Base-by-base conservation (phyloP, 1,140 invertebrate species). In the Drosophila azteca region DNA sequence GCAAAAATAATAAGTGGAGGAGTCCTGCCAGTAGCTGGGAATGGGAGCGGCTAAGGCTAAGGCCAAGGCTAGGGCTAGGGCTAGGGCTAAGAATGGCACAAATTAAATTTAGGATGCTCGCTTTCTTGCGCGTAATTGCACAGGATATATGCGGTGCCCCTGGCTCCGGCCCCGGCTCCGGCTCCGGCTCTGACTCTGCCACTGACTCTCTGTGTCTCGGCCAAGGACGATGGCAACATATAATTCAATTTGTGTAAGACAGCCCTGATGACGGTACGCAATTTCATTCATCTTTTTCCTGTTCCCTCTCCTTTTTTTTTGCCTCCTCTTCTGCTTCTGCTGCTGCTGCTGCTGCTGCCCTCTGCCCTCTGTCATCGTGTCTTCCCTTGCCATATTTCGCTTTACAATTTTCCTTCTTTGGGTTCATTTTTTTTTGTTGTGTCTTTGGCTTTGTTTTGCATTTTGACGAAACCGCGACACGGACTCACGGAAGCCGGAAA, bases 201-300 rank as follows among this genome's bases (percentile, higher is more conserved):
- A 26, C 24, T 4, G 24, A 1, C 24, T 26, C 24, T 26, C 24
- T 26, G 1, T 26, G 29, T 6, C 9, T 35, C 17, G 44, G 60
- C 63, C 49, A 50, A 45, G 60, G 39, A 52, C 13, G 43, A 35
- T 15, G 24, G 31, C 26, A 45, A 5, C 15, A 35, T 6, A 67
- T 76, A 58, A 77, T 51, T 69, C 64, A 69, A 70, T 77, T 77
- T 57, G 20, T 72, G 31, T 39, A 60, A 65, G 60, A 48, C 52
- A 44, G 26, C 26, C 46, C 35, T 67, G 64, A 67, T 67, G 63
- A 58, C 52, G 63, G 52, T 61, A 51, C 43, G 54, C 35, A 39
- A 11, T 43, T 20, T 57, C 41, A 57, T 57, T 48, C 46, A 48
- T 24, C 35, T 55, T n/a, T 39, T 54, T 24, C 0, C 8, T 45